phyloP scores from a whole-genome alignment of 2,888 invertebrate genomes.

The Cordylochernes scorpioides region DNA sequence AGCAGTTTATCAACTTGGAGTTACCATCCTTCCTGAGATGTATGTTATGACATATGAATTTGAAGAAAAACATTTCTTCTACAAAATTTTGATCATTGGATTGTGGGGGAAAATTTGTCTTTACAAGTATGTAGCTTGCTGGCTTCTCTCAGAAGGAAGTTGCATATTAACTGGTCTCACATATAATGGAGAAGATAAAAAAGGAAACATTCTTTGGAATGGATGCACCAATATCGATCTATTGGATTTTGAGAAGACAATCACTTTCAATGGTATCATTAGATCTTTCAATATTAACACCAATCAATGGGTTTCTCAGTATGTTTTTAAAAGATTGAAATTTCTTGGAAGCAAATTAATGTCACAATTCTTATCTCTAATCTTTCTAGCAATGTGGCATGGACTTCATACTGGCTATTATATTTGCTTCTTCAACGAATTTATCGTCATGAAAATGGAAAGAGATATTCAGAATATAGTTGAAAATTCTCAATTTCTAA shows the following conservation, averaged over 20 bases:
- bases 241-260: conserved; percentile 48
- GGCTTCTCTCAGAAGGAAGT: no score
- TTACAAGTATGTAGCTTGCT: no score
- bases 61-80: no score
- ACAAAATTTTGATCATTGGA: no score
- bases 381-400: conserved; percentile 84
- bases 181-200: conserved; percentile 39
- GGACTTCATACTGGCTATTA: conserved; percentile 84
- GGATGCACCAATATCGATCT: conserved; percentile 69
- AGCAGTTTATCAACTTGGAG: no score
- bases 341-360: conserved; percentile 51
- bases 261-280: conserved; percentile 60
- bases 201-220: conserved; percentile 41
- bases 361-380: conserved; percentile 53
- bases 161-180: conserved; percentile 43
- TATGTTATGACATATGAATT: no score
- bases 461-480: no score
- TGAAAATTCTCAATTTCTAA: no score
- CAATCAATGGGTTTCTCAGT: conserved; percentile 70
- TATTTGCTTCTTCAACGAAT: conserved; percentile 69
- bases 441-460: conserved; percentile 55
- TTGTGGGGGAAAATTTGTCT: no score
- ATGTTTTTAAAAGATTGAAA: conserved; percentile 71
- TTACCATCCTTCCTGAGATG: no score
- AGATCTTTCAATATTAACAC: conserved; percentile 83